These are phyloP conservation scores for Formica selysi DNA, from an alignment of 1,140 invertebrate genomes.

Conservation along the genomic window DNA sequence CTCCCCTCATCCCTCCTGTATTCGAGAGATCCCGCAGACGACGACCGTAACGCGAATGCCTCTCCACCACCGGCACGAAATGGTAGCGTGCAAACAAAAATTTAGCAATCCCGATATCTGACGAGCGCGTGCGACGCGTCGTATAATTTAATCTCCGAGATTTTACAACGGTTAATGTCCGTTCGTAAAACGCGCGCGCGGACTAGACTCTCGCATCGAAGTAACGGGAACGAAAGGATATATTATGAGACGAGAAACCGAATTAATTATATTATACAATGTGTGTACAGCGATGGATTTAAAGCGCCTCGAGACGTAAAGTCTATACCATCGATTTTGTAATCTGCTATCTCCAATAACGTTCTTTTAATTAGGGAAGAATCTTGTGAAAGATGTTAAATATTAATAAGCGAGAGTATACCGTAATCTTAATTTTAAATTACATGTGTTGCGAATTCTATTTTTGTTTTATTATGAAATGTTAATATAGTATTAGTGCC, in stretches of 20 bases:
- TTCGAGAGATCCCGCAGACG: conserved; percentile 41
- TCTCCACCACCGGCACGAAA: conserved; percentile 2
- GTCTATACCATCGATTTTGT: neutral
- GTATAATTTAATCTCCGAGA: conserved; percentile 43
- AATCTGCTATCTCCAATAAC: neutral
- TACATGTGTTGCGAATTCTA: neutral
- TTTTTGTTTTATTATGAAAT: neutral
- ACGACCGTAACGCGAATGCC: conserved; percentile 32
- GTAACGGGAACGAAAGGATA: conserved; percentile 37
- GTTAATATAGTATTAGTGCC: too few relatives aligned
- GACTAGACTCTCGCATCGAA: conserved; percentile 9
- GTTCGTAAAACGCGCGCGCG: conserved; percentile 10
- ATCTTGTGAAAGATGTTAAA: neutral
- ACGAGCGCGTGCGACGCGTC: conserved; percentile 7
- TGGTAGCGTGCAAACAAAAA: conserved; percentile 35
- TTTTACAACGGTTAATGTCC: conserved; percentile 33
- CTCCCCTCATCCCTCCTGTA: conserved; percentile 7
- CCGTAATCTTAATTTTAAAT: conserved; percentile 36
- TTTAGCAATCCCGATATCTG: conserved; percentile 36
- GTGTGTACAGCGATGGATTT: neutral
- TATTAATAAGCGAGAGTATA: neutral
- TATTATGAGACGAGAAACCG: neutral
- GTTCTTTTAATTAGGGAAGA: neutral
- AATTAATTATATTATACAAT: conserved; percentile 41
- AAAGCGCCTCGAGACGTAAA: neutral